These are phyloP conservation scores for Bombyx mandarina DNA, from an alignment of 1,140 invertebrate species.

Conservation along the genomic window DNA sequence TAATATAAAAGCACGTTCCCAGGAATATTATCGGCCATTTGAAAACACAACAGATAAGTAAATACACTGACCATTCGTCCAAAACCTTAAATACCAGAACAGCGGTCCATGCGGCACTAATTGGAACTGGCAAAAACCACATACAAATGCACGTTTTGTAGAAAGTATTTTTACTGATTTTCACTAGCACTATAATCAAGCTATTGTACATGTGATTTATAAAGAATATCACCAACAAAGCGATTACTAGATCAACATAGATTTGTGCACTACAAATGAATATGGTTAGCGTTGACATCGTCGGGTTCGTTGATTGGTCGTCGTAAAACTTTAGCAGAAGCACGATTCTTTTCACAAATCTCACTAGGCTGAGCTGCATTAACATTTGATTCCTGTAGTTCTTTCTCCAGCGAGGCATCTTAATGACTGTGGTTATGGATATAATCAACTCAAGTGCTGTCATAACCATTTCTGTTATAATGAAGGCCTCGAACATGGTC, in stretches of 20 bases:
- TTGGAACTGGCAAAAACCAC: constrained; percentile 42
- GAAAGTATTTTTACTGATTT: constrained; percentile 38
- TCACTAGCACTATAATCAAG: constrained; percentile 49
- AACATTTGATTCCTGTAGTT: constrained; percentile 62
- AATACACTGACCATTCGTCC: constrained; percentile 26
- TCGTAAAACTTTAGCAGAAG: constrained; percentile 31
- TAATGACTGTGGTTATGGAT: constrained; percentile 36
- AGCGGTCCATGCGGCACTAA: constrained; percentile 23
- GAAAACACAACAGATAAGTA: constrained; percentile 37
- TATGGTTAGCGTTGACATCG: constrained; percentile 15
- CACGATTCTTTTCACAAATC: constrained; percentile 43
- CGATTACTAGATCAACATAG: constrained; percentile 52
- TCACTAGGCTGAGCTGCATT: constrained; percentile 45
- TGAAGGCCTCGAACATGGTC: constrained; percentile 35
- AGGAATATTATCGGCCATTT: constrained; percentile 50
- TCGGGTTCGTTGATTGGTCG: constrained; percentile 13
- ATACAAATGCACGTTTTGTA: constrained; percentile 33
- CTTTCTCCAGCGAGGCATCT: constrained; percentile 37
- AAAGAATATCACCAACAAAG: constrained; percentile 48
- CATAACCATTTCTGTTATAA: constrained; percentile 49
- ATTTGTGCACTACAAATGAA: constrained; percentile 16
- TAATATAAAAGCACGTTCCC: constrained; percentile 36
- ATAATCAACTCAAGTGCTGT: constrained; percentile 41
- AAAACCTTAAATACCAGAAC: constrained; percentile 21
- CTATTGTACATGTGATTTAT: constrained; percentile 59